Evolutionary conservation across 1,140 invertebrate genomes (phyloP).

Genomic region (Habropoda laboriosa): DNA sequence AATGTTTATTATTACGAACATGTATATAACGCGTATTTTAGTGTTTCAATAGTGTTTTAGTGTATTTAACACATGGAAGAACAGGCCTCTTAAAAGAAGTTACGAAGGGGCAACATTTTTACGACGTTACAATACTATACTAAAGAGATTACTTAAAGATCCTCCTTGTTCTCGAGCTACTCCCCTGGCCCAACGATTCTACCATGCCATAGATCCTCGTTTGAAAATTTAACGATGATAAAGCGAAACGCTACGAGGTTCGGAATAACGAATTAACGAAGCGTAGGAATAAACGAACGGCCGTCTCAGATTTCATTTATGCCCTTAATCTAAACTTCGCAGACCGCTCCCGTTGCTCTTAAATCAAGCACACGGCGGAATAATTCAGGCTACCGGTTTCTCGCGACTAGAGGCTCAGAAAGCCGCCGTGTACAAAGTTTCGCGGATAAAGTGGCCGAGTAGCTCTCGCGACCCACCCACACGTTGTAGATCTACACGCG

Average conservation of each 20-base stretch:
- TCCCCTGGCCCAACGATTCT: neutral
- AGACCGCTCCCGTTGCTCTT: constrained; percentile 29
- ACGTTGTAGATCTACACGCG: neutral
- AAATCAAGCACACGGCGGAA: constrained; percentile 18
- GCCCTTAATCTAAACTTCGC: constrained; percentile 17
- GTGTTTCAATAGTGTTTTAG: no score
- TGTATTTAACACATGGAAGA: no score
- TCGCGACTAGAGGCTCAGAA: neutral
- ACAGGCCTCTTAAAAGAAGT: no score
- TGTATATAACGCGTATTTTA: no score
- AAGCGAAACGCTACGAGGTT: neutral
- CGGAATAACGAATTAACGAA: constrained; percentile 10
- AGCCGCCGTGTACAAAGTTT: neutral
- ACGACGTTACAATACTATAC: no score
- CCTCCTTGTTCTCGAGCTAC: no score
- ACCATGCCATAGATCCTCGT: neutral
- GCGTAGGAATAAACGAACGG: constrained; percentile 4
- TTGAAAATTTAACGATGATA: constrained; percentile 26
- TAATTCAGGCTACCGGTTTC: constrained; percentile 7
- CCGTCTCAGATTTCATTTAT: constrained; percentile 6
- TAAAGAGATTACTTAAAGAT: no score
- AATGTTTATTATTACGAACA: no score
- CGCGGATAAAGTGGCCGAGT: neutral
- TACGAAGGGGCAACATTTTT: no score
- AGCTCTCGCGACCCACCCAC: neutral